A percentile compares a stretch with the other conserved stretches of the same genome.
Conservation (phyloP, 2,888 invertebrate species). For the Chloroclysta siterata region DNA sequence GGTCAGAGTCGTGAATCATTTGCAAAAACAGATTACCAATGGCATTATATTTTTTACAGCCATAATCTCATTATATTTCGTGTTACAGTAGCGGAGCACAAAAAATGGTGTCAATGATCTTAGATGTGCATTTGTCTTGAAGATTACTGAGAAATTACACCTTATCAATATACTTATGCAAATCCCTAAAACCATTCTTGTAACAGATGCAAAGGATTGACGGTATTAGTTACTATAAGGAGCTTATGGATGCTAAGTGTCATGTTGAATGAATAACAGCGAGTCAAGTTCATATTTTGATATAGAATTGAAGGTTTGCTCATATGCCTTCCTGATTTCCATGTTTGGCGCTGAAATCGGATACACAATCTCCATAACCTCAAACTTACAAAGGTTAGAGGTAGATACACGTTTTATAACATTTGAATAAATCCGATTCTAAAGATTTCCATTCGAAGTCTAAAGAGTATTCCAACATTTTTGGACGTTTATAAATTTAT, state of each 20-base stretch:
- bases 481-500: too few relatives aligned
- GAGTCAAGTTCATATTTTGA: slow-evolving; percentile 47
- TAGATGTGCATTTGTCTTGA: slow-evolving; percentile 25
- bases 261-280: slow-evolving; percentile 41
- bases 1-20: slow-evolving; percentile 26
- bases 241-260: slow-evolving; percentile 45
- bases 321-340: slow-evolving; percentile 25
- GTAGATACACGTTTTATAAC: background rate
- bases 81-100: slow-evolving; percentile 5
- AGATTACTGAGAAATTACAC: slow-evolving; percentile 40
- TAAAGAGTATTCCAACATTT: too few relatives aligned
- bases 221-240: slow-evolving; percentile 46
- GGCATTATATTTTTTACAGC: slow-evolving; percentile 16
- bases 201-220: slow-evolving; percentile 47
- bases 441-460: too few relatives aligned
- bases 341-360: slow-evolving; percentile 24
- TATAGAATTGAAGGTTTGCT: slow-evolving; percentile 21
- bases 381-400: slow-evolving; percentile 8
- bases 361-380: slow-evolving; percentile 15
- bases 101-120: slow-evolving; percentile 27
- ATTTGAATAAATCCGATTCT: background rate
- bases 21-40: slow-evolving; percentile 29
- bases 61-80: slow-evolving; percentile 3
- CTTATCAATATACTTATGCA: slow-evolving; percentile 61
- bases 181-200: slow-evolving; percentile 59